Evolutionary conservation across 1,140 invertebrate species (phyloP).

Genomic region (Bombus balteatus): DNA sequence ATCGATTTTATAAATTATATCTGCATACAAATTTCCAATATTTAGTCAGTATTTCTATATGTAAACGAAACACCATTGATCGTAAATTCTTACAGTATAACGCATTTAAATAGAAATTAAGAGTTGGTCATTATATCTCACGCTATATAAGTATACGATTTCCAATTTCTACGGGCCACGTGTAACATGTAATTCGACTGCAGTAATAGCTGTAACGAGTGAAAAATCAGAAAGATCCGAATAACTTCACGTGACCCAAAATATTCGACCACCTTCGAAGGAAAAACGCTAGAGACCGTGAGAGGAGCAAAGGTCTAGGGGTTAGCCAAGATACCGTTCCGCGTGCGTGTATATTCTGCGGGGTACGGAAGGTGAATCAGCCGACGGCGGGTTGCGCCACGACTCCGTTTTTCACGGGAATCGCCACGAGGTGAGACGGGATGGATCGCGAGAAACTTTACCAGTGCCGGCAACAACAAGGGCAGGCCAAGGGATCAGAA

Average conservation of each 20-base stretch:
- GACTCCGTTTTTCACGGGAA: constrained; percentile 34
- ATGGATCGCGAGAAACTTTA: constrained; percentile 19
- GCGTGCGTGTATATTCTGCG: constrained; percentile 15
- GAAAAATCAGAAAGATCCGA: not conserved
- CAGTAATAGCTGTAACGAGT: not conserved
- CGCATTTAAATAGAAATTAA: no score
- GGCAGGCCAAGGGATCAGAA: constrained; percentile 48
- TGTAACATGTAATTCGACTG: no score
- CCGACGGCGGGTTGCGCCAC: constrained; percentile 21
- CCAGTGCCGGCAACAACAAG: constrained; percentile 39
- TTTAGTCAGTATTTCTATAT: no score
- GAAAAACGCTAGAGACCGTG: not conserved
- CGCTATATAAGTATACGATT: not conserved
- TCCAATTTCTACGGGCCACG: not conserved
- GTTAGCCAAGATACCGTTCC: constrained; percentile 15
- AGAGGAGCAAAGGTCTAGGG: not conserved
- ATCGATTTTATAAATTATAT: no score
- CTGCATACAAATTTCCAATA: no score
- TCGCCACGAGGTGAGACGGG: constrained; percentile 27
- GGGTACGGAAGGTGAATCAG: constrained; percentile 37
- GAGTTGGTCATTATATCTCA: no score
- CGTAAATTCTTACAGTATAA: no score
- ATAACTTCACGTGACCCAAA: not conserved
- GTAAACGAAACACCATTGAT: no score
- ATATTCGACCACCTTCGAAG: not conserved